Conservation (phyloP, 2,888 invertebrate genomes). For the Eupithecia inturbata region DNA sequence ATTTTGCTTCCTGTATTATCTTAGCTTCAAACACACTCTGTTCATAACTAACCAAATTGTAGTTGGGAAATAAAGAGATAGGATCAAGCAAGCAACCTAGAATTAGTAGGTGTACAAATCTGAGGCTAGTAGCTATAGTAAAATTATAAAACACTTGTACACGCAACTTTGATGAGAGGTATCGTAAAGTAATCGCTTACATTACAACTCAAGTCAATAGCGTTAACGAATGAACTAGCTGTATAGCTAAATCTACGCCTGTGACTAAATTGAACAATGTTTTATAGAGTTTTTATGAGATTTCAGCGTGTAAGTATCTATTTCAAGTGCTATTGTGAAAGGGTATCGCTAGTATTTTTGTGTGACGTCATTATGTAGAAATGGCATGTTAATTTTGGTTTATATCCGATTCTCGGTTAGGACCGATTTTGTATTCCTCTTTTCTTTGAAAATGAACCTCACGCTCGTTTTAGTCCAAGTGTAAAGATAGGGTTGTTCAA, state of each 20-base stretch:
- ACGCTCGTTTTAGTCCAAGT: no score
- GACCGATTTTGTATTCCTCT: neutral
- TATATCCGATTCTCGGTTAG: no score
- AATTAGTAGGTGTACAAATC: neutral
- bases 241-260: conserved; percentile 5
- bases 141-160: neutral
- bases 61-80: neutral
- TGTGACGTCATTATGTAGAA: conserved; percentile 5
- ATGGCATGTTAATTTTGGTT: neutral
- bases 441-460: no score
- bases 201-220: no score
- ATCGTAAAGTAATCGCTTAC: no score
- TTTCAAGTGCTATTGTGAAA: conserved; percentile 36
- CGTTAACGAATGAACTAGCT: neutral
- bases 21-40: neutral
- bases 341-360: conserved; percentile 26
- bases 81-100: neutral
- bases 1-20: neutral
- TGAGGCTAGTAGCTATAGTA: no score
- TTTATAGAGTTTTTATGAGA: conserved; percentile 49
- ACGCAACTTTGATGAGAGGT: neutral
- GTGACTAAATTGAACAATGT: conserved; percentile 51
- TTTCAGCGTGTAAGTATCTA: conserved; percentile 41
- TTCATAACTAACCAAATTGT: no score
- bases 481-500: no score